Base-by-base conservation (phyloP, 2,797 vertebrate genomes). In the Darevskia mixta region DNA sequence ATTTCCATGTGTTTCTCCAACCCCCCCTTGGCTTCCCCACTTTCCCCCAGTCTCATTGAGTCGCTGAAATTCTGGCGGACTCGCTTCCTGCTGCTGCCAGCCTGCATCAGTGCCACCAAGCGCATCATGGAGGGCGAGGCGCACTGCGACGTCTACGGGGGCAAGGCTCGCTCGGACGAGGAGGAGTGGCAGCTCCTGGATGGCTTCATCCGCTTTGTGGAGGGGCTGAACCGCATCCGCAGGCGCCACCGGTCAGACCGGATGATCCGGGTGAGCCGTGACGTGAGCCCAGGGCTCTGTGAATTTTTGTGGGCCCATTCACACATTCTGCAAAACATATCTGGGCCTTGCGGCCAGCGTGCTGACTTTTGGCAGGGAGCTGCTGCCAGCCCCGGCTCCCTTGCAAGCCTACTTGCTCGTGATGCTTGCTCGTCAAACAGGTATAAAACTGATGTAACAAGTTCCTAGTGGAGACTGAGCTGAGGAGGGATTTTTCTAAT, bases 51-150 rank as follows among this genome's bases (percentile, higher is more conserved):
- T 93, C 96, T 99, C 49, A 99, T 99, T 0, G 98, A 99, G 91
- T 99, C 99, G 0, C 97, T 99, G 89, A 99, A 99, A 94, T 99
- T 99, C 95, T 99, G 99, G 99, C 97, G 99, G 89, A 99, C 99
- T 0, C 98, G 99, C 27, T 99, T 99, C 95, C 97, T 99, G 80
- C 96, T 99, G 86, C 96, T 99, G 83, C 99, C 99, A 0, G 98
- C 98, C 17, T 98, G 97, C 64, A 96, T 97, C 90, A 98, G 98
- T 3, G 98, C 98, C 27, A 98, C 98, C 0, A 98, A 98, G 58
- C 98, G 98, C n/a, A 98, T 98, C 86, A 97, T 97, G 0, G 99
- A 99, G 9, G 98, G 98, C 0, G 98, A 99, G 79, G 97, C 95
- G 0, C 98, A 97, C 96, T 99, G 98, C 61, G 98, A 99, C 17